These are phyloP conservation scores for Lates calcarifer DNA, from an alignment of 2,113 vertebrate genomes.

Conservation along the genomic window DNA sequence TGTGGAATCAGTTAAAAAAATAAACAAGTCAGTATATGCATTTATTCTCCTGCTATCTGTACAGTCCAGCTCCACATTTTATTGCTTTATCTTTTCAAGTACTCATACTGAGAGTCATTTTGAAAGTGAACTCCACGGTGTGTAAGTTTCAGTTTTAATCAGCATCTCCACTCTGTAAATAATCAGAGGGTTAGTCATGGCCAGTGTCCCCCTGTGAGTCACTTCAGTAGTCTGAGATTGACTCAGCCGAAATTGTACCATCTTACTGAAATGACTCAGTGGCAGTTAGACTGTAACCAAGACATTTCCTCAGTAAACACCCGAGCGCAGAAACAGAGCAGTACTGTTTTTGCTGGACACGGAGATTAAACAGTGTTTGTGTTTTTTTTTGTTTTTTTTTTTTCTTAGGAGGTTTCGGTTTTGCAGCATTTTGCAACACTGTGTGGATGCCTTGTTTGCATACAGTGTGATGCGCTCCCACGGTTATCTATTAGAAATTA, in stretches of 20 bases:
- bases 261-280: conserved; percentile 66
- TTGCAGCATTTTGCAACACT: conserved; percentile 37
- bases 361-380: conserved; percentile 9
- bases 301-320: conserved; percentile 39
- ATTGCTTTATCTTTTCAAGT: neutral
- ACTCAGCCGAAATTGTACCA: conserved; percentile 49
- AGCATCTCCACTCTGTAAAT: conserved; percentile 20
- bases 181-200: conserved; percentile 31
- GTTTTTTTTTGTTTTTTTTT: conserved; percentile 11
- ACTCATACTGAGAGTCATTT: conserved; percentile 10
- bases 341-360: conserved; percentile 26
- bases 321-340: conserved; percentile 9
- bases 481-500: neutral
- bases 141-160: conserved; percentile 54
- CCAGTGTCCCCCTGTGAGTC: conserved; percentile 56
- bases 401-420: conserved; percentile 14
- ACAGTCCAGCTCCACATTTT: neutral
- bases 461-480: conserved; percentile 13
- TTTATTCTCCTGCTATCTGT: neutral
- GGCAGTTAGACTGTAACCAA: conserved; percentile 63
- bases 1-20: neutral
- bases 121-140: neutral
- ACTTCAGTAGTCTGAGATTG: conserved; percentile 55
- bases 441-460: conserved; percentile 11
- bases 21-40: neutral